phyloP scores from a whole-genome alignment of 1,140 invertebrate species.

The Agrilus planipennis region DNA sequence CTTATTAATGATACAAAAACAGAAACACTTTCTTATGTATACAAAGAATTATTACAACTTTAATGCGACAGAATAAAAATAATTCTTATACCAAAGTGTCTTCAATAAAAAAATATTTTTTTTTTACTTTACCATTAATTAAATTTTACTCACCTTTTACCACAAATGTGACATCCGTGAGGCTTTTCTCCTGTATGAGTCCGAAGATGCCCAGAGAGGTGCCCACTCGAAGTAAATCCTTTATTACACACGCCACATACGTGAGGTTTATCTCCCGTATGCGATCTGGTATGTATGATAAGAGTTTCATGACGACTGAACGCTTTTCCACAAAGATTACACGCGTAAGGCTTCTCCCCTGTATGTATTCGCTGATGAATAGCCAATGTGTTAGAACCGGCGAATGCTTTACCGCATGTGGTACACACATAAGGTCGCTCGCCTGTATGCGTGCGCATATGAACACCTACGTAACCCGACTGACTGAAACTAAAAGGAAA shows the following conservation, averaged over 20 bases:
- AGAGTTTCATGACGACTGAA: conserved; percentile 35
- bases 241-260: conserved; percentile 35
- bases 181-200: conserved; percentile 29
- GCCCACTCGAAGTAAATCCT: conserved; percentile 28
- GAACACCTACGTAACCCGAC: conserved; percentile 36
- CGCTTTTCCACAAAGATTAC: conserved; percentile 45
- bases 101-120: too few relatives aligned
- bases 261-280: conserved; percentile 36
- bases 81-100: too few relatives aligned
- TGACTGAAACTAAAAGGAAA: conserved; percentile 33
- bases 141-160: conserved; percentile 28
- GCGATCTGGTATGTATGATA: conserved; percentile 33
- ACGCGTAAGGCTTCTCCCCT: conserved; percentile 48
- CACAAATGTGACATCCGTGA: conserved; percentile 24
- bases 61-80: too few relatives aligned
- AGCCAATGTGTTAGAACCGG: conserved; percentile 34
- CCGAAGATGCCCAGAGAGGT: conserved; percentile 28
- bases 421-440: conserved; percentile 35
- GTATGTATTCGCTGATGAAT: conserved; percentile 49
- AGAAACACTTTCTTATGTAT: too few relatives aligned
- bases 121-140: too few relatives aligned
- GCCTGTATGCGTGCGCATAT: conserved; percentile 41
- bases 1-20: too few relatives aligned
- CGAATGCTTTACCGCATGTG: conserved; percentile 36
- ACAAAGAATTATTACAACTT: too few relatives aligned